Conservation (phyloP, 2,888 invertebrate genomes). For the Chrysotoxum bicinctum region DNA sequence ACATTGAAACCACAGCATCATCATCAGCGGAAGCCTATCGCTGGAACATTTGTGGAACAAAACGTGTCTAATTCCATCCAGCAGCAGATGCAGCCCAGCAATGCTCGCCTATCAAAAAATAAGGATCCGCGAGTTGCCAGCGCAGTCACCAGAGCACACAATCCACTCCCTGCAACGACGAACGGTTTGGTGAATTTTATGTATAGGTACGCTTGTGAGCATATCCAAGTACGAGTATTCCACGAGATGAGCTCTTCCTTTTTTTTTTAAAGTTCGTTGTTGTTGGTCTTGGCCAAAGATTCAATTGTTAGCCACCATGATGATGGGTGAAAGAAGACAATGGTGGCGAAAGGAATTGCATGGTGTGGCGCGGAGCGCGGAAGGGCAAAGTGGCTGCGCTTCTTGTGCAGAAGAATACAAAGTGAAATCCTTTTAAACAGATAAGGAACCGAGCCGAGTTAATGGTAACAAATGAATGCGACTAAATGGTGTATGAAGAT, state of each 20-base stretch:
- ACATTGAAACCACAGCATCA: constrained; percentile 21
- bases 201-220: constrained; percentile 18
- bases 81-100: neutral
- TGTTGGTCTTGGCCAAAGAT: constrained; percentile 41
- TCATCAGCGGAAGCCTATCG: constrained; percentile 67
- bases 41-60: constrained; percentile 67
- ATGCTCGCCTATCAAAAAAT: constrained; percentile 50
- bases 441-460: constrained; percentile 77
- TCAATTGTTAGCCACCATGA: constrained; percentile 61
- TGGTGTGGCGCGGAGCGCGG: no score
- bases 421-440: constrained; percentile 72
- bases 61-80: constrained; percentile 68
- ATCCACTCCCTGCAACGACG: no score
- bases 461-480: constrained; percentile 82
- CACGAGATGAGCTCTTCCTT: constrained; percentile 33
- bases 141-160: neutral
- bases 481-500: constrained; percentile 81
- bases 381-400: constrained; percentile 6
- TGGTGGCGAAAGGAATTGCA: constrained; percentile 14
- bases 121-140: constrained; percentile 36
- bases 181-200: constrained; percentile 43
- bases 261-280: neutral
- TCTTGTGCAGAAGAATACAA: constrained; percentile 56
- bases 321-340: constrained; percentile 41
- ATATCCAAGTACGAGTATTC: neutral